phyloP scores from a whole-genome alignment of 2,113 vertebrate genomes.

The Nanorana parkeri region DNA sequence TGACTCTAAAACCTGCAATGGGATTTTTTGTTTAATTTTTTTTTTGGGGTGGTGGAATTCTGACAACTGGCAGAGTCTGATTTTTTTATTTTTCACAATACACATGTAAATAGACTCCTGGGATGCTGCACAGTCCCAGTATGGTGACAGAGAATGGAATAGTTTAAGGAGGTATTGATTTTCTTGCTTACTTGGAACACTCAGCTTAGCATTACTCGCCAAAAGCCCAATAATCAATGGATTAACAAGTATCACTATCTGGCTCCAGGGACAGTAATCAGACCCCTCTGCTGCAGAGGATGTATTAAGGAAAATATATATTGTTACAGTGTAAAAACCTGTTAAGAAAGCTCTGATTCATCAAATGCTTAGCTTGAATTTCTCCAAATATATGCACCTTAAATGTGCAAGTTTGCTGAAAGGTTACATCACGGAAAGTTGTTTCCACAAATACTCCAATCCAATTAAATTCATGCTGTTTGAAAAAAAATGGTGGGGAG shows the following conservation, averaged over 20 bases:
- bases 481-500: too few species aligned
- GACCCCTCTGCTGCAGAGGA: slow-evolving; percentile 14
- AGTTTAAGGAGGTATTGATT: slow-evolving; percentile 40
- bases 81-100: not conserved
- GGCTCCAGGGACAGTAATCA: slow-evolving; percentile 29
- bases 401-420: too few species aligned
- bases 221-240: slow-evolving; percentile 42
- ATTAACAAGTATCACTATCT: slow-evolving; percentile 38
- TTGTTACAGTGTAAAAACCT: not conserved
- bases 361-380: too few species aligned
- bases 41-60: too few species aligned
- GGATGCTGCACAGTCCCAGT: not conserved
- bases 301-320: slow-evolving; percentile 8
- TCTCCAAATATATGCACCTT: too few species aligned
- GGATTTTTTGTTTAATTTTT: too few species aligned
- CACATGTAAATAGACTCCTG: not conserved
- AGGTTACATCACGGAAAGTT: too few species aligned
- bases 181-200: slow-evolving; percentile 28
- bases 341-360: too few species aligned
- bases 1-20: too few species aligned
- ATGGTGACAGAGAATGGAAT: slow-evolving; percentile 10
- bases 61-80: too few species aligned
- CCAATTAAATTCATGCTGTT: too few species aligned
- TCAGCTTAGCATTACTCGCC: slow-evolving; percentile 8
- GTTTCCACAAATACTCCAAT: too few species aligned